Evolutionary conservation across 2,888 invertebrate genomes (phyloP).

Genomic region (Willowsia nigromaculata): DNA sequence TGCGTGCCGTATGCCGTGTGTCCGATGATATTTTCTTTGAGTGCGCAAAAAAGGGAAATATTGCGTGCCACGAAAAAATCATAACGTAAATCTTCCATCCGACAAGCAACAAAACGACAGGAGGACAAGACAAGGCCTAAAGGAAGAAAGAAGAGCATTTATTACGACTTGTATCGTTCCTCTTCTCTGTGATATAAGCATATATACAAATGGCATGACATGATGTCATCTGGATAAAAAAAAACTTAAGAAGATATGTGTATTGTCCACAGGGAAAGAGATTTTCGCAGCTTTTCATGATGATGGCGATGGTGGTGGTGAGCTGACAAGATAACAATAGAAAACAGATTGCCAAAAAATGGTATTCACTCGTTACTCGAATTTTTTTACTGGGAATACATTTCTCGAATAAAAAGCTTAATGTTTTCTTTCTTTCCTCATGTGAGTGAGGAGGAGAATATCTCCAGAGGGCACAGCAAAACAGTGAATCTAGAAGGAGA

Average conservation of each 20-base stretch:
- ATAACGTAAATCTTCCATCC: constrained; percentile 56
- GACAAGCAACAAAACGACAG: neutral
- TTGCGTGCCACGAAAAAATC: constrained; percentile 54
- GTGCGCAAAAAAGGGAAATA: constrained; percentile 15
- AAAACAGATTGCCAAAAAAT: constrained; percentile 65
- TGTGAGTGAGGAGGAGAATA: constrained; percentile 3
- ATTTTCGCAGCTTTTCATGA: neutral
- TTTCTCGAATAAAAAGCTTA: constrained; percentile 5
- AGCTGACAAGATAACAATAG: constrained; percentile 64
- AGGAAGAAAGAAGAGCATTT: neutral
- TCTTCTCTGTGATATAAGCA: neutral
- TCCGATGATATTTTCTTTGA: neutral
- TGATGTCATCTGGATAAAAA: constrained; percentile 64
- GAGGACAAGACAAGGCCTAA: neutral
- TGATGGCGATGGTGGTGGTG: neutral
- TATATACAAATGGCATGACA: constrained; percentile 50
- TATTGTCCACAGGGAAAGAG: constrained; percentile 18
- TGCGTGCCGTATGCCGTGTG: constrained; percentile 11
- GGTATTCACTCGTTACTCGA: constrained; percentile 17
- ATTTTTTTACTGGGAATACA: neutral
- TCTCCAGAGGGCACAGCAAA: constrained; percentile 47
- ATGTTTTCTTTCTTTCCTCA: constrained; percentile 1
- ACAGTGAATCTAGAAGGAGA: neutral
- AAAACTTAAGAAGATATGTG: neutral
- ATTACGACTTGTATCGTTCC: neutral